phyloP scores from a whole-genome alignment of 1,140 invertebrate species.

The Hycleus cichorii region DNA sequence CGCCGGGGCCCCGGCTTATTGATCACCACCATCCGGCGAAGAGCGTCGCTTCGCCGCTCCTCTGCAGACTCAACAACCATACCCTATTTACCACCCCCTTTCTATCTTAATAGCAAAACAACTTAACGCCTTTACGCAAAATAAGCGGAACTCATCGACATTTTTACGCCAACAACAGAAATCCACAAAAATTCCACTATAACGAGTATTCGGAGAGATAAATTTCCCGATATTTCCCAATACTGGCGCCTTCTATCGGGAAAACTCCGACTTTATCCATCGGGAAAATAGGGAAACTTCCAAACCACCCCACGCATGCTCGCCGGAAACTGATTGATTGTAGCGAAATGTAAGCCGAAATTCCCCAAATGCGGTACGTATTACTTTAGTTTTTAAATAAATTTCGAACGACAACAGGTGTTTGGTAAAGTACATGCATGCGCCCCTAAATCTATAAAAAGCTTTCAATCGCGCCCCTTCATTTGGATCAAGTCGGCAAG shows the following conservation, averaged over 20 bases:
- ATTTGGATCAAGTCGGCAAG: too few relatives aligned
- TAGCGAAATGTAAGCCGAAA: too few relatives aligned
- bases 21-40: slow-evolving; percentile 26
- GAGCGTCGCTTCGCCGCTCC: background rate
- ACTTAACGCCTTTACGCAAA: too few relatives aligned
- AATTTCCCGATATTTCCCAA: slow-evolving; percentile 24
- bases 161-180: too few relatives aligned
- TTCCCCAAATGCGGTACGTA: too few relatives aligned
- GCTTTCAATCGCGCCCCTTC: slow-evolving; percentile 6
- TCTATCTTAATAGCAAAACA: too few relatives aligned
- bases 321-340: slow-evolving; percentile 1
- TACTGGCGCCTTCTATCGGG: slow-evolving; percentile 5
- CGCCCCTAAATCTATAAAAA: slow-evolving; percentile 13
- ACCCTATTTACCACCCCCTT: too few relatives aligned
- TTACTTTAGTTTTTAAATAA: too few relatives aligned
- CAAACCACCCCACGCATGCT: slow-evolving; percentile 1
- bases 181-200: too few relatives aligned
- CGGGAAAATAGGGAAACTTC: background rate
- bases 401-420: slow-evolving; percentile 23
- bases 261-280: background rate
- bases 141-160: too few relatives aligned
- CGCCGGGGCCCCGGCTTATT: slow-evolving; percentile 31
- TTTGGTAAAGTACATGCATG: slow-evolving; percentile 3
- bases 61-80: slow-evolving; percentile 7
- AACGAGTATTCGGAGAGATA: slow-evolving; percentile 30